Base-by-base conservation (phyloP, 2,113 vertebrate species). In the Triplophysa tibetana region DNA sequence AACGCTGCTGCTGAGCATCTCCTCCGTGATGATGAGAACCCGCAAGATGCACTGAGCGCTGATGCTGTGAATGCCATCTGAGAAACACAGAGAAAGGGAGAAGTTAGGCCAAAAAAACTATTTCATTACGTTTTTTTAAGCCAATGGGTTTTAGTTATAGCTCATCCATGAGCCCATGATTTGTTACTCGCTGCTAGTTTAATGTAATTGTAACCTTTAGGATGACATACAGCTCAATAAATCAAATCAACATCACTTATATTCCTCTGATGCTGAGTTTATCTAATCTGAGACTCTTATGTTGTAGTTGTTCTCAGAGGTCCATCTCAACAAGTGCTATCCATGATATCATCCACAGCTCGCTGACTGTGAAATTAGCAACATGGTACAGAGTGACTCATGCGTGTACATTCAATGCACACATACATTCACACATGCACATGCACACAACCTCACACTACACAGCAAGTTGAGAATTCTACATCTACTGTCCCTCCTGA, bases 21-120 rank as follows among this genome's bases (percentile, higher is more conserved):
- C 96, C 89, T 99, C 98, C 0, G 98, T 99, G 92, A 99, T 99
- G 93, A 99, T 96, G 85, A 97, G 92, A 77, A 99, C 96, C 0
- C 94, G 95, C 68, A 99, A 92, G 45, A 97, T 89, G 0, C 98
- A 99, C 90, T 98, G 95, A 0, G 98, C 96, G 0, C 96, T 97
- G 82, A 99, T 93, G 0, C 96, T 98, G 91, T 99, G 96, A 85
- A 96, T 89, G 4, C 97, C 97, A 0, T 99, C 97, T 99, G 92
- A 43, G 24, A 64, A 21, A 80, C 38, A 61, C 17, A 56, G 14
- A 17, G 61, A 64, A 17, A 52, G 48, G 12, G 33, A 66, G 29
- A 41, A 54, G 54, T 54, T 29, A 29, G 33, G 33, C 33, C 33
- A 33, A 33, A 33, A 33, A 33, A 33, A 6, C 33, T 5, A 33